Conservation (phyloP, 2,797 vertebrate genomes). For the Loris lydekkerianus region DNA sequence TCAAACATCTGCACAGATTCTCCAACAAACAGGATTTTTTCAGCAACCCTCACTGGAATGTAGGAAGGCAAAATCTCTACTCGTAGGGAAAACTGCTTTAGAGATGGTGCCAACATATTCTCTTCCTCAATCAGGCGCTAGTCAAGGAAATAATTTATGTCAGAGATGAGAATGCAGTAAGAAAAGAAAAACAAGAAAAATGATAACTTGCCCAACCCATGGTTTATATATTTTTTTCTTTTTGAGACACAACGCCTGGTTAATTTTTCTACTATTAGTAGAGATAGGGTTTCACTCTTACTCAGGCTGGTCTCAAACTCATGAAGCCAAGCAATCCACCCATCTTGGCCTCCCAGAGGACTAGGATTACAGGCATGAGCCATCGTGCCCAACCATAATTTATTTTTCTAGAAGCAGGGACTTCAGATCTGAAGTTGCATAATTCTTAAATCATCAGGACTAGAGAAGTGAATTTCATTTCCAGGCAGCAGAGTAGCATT, state of each 20-base stretch:
- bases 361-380: too few species aligned
- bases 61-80: conserved; percentile 98
- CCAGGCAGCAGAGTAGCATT: not conserved
- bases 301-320: too few species aligned
- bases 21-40: conserved; percentile 99
- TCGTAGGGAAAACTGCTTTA: conserved; percentile 98
- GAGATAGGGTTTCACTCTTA: too few species aligned
- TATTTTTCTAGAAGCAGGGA: not conserved
- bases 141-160: conserved; percentile 1
- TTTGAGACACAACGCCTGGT: too few species aligned
- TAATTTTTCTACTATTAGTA: too few species aligned
- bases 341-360: too few species aligned
- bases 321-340: too few species aligned
- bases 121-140: conserved; percentile 98
- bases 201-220: not conserved
- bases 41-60: conserved; percentile 96
- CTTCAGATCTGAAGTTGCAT: conserved; percentile 17
- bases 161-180: conserved; percentile 41
- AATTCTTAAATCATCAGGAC: not conserved
- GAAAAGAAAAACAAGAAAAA: not conserved
- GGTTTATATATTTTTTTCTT: not conserved
- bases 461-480: not conserved
- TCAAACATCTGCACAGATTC: conserved; percentile 99
- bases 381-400: too few species aligned
- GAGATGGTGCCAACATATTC: conserved; percentile 98